Conservation (phyloP, 1,140 invertebrate genomes). For the Micrasema longulum region DNA sequence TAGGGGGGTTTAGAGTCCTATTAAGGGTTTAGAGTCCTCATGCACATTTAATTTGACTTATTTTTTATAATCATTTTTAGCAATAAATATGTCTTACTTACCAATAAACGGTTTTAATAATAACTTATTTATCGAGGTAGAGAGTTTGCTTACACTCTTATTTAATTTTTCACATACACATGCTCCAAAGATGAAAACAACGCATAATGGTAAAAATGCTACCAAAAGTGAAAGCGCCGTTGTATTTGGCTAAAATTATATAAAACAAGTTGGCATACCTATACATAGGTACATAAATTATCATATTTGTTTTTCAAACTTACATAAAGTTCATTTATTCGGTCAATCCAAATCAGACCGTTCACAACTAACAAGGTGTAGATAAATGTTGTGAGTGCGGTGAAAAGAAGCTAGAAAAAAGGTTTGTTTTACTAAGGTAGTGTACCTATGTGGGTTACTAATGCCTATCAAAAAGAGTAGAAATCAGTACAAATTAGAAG, state of each 20-base stretch:
- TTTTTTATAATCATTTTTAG: no score
- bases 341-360: constrained; percentile 32
- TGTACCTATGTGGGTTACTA: neutral
- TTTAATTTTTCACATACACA: constrained; percentile 44
- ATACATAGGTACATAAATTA: neutral
- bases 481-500: no score
- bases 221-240: constrained; percentile 25
- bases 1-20: no score
- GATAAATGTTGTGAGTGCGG: constrained; percentile 37
- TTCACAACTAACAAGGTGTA: constrained; percentile 31
- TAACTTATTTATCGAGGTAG: constrained; percentile 45
- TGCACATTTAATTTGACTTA: no score
- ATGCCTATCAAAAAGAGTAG: no score
- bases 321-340: constrained; percentile 25
- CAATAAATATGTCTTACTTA: constrained; percentile 7
- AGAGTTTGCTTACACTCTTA: constrained; percentile 21
- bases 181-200: constrained; percentile 24
- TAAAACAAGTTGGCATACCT: neutral
- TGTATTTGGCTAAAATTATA: neutral
- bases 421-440: no score
- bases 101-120: constrained; percentile 37
- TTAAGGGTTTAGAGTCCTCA: no score
- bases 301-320: neutral
- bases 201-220: constrained; percentile 29
- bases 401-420: constrained; percentile 35